Base-by-base conservation (phyloP, 1,140 invertebrate species). In the Ooceraea biroi region DNA sequence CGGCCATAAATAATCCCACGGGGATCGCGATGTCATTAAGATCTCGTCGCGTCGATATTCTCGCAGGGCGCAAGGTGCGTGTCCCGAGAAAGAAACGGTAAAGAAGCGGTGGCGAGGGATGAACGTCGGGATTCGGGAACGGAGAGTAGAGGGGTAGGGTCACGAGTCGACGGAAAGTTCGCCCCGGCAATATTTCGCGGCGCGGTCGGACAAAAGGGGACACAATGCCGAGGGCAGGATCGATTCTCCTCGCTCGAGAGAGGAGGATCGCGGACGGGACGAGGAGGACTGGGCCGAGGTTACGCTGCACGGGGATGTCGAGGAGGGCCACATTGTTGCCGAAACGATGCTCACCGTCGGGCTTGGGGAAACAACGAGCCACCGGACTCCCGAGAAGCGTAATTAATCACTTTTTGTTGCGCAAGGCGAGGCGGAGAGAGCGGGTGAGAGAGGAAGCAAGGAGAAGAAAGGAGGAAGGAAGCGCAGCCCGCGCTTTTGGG, bases 331-430 rank as follows among this genome's bases (percentile, higher is more conserved):
- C 89, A 91, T 91, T 91, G 90, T 92, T 91, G 90, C 84, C 73
- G 84, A 91, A 91, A 87, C 83, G 85, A 90, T 90, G 87, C 87
- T 88, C 86, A 88, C 85, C 89, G 88, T 83, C 85, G 85, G 84
- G 87, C 83, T 88, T 68, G 84, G 86, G 87, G 88, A 92, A 92
- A 92, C 91, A 91, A 92, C 90, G 90, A 89, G 85, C 89, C 91
- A 91, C 87, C 85, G 87, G 82, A 88, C 83, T 76, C 87, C 89
- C 86, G 85, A 91, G 89, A 91, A 89, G 85, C 88, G 88, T 92
- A 93, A 93, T 93, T 93, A 93, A 93, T 93, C 92, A 93, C 91
- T 90, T 92, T 93, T 92, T 91, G 50, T 83, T 88, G 87, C 72
- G 66, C 69, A 83, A 88, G 46, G 65, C 69, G 46, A 50, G 5